A percentile compares a stretch with the other conserved stretches of the same genome.
phyloP scores from a whole-genome alignment of 92 coral and sea anemone genomes.

The Epizoanthus ramosus region DNA sequence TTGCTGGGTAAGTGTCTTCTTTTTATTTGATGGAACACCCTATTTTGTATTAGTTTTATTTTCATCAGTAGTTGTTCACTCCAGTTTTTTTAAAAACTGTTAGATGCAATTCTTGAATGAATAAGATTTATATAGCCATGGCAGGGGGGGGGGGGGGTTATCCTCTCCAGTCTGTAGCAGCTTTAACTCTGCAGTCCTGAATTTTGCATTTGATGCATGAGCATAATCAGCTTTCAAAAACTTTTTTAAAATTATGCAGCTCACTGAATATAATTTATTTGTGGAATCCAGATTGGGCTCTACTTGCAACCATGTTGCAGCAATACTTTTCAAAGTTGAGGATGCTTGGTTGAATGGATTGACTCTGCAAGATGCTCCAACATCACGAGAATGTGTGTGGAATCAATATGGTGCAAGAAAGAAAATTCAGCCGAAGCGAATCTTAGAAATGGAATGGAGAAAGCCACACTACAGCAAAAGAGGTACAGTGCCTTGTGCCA shows the following conservation, averaged over 20 bases:
- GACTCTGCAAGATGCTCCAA: slow-evolving; percentile 49
- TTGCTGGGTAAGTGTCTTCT: slow-evolving; percentile 33
- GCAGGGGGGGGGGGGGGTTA: neutral
- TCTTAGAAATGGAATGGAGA: slow-evolving; percentile 54
- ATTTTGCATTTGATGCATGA: slow-evolving; percentile 18
- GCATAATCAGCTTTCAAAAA: slow-evolving; percentile 27
- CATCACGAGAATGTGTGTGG: slow-evolving; percentile 65
- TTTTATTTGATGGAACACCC: slow-evolving; percentile 31
- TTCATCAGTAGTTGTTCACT: slow-evolving; percentile 4
- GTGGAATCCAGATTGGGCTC: slow-evolving; percentile 53
- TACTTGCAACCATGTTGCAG: slow-evolving; percentile 69
- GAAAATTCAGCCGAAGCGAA: slow-evolving; percentile 55
- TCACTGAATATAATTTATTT: slow-evolving; percentile 18
- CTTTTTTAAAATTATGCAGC: slow-evolving; percentile 16
- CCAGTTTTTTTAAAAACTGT: neutral
- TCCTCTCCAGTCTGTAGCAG: slow-evolving; percentile 35
- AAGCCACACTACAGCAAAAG: slow-evolving; percentile 62
- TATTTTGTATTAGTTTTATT: slow-evolving; percentile 24
- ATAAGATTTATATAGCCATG: neutral
- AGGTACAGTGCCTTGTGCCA: slow-evolving; percentile 13
- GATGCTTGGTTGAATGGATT: slow-evolving; percentile 64
- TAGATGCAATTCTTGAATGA: neutral
- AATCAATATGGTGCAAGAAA: slow-evolving; percentile 54
- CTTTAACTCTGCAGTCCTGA: slow-evolving; percentile 15
- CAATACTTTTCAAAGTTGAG: slow-evolving; percentile 67